A percentile compares a stretch with the other conserved stretches of the same genome.
These are phyloP conservation scores for Thermophis baileyi DNA, from an alignment of 2,113 vertebrate genomes.

Conservation along the genomic window DNA sequence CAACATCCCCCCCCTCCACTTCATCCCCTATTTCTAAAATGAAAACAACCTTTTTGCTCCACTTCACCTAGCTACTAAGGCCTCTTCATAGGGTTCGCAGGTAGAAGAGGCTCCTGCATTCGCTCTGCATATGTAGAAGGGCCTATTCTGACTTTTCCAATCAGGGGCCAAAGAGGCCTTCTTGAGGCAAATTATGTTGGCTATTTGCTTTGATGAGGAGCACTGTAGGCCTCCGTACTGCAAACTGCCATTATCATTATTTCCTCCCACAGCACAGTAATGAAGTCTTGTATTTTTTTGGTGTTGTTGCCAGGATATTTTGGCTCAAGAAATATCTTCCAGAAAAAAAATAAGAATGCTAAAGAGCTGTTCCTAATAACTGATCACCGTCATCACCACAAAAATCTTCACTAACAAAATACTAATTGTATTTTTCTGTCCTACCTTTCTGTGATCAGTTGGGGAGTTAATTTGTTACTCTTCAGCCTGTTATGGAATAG, in stretches of 20 bases:
- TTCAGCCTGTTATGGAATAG: neutral
- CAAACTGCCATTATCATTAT: neutral
- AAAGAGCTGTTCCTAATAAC: neutral
- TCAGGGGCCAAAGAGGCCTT: neutral
- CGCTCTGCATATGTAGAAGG: neutral
- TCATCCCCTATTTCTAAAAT: neutral
- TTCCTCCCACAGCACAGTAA: neutral
- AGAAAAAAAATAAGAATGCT: neutral
- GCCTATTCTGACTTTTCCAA: neutral
- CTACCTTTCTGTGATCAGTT: neutral
- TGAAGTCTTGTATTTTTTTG: neutral
- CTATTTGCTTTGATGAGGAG: neutral
- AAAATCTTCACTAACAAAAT: neutral
- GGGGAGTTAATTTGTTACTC: neutral
- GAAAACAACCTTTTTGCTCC: neutral
- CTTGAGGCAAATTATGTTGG: neutral
- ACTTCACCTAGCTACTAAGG: neutral
- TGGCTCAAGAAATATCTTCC: neutral
- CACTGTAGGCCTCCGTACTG: neutral
- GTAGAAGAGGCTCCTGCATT: neutral
- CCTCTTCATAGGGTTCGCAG: neutral
- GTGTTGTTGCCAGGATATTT: neutral
- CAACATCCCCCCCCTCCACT: neutral
- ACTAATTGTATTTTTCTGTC: neutral
- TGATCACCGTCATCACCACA: neutral